Evolutionary conservation across 2,888 invertebrate genomes (phyloP).

Genomic region (Kryphioiulus occultus): DNA sequence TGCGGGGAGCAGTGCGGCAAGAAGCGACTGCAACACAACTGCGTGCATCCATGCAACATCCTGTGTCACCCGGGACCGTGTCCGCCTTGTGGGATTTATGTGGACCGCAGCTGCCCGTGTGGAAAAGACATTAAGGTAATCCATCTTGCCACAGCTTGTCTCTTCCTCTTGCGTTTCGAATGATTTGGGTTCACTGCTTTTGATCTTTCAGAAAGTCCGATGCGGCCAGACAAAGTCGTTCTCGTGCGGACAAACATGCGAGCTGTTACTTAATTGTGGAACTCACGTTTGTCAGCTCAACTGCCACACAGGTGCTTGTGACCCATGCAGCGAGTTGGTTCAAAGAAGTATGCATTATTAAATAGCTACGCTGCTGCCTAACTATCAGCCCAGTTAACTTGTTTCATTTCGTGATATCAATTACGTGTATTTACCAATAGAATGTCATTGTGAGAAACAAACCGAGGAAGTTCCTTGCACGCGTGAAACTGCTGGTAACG

Average conservation of each 20-base stretch:
- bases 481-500: constrained; percentile 64
- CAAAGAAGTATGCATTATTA: constrained; percentile 28
- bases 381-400: no score
- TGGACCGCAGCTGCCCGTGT: constrained; percentile 79
- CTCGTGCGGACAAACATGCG: constrained; percentile 78
- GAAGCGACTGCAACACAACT: constrained; percentile 66
- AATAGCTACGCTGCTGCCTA: no score
- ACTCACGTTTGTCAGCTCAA: constrained; percentile 70
- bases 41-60: constrained; percentile 72
- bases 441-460: constrained; percentile 75
- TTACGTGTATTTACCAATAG: constrained; percentile 63
- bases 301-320: constrained; percentile 84
- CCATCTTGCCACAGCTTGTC: background rate
- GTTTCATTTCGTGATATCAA: background rate
- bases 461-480: constrained; percentile 72
- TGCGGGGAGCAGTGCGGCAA: constrained; percentile 86
- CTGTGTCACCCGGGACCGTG: constrained; percentile 96
- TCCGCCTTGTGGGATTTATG: constrained; percentile 83
- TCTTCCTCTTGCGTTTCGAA: background rate
- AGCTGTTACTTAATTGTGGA: constrained; percentile 73
- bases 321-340: constrained; percentile 70
- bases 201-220: constrained; percentile 65
- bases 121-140: constrained; percentile 71
- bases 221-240: constrained; percentile 77
- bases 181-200: no score